Evolutionary conservation across 2,888 invertebrate genomes (phyloP).

Genomic region (Zygogramma bicolorata): DNA sequence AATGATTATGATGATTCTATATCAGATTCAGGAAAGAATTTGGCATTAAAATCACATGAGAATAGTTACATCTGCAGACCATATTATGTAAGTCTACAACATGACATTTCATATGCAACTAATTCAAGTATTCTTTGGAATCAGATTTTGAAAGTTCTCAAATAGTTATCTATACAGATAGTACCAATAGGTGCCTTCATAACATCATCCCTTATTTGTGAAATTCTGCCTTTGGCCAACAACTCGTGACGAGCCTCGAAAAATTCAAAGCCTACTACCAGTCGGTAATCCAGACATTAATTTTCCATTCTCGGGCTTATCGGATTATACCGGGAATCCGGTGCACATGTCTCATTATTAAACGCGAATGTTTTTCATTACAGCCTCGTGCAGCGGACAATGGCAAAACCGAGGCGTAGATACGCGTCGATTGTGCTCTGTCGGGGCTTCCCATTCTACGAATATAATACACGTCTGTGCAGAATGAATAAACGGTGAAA

Average conservation of each 20-base stretch:
- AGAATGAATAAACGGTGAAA: neutral
- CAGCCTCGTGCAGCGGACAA: neutral
- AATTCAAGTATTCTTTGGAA: too few relatives aligned
- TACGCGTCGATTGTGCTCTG: neutral
- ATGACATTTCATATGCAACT: too few relatives aligned
- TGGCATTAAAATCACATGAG: too few relatives aligned
- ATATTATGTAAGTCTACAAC: too few relatives aligned
- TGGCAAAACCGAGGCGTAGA: neutral
- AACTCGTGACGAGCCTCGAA: neutral
- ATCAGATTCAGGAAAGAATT: too few relatives aligned
- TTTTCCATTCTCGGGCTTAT: neutral
- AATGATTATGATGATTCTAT: too few relatives aligned
- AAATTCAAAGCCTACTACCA: neutral
- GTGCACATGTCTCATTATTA: conserved; percentile 6
- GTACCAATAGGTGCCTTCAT: too few relatives aligned
- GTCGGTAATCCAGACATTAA: neutral
- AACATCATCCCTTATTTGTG: too few relatives aligned
- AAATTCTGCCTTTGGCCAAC: too few relatives aligned
- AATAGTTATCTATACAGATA: too few relatives aligned
- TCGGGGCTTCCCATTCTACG: neutral
- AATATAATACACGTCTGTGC: neutral
- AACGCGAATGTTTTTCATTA: neutral
- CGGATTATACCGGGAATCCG: neutral
- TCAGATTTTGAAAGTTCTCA: too few relatives aligned
- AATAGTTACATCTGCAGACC: too few relatives aligned